Base-by-base conservation (phyloP, 1,140 invertebrate species). In the Anadara kagoshimensis region DNA sequence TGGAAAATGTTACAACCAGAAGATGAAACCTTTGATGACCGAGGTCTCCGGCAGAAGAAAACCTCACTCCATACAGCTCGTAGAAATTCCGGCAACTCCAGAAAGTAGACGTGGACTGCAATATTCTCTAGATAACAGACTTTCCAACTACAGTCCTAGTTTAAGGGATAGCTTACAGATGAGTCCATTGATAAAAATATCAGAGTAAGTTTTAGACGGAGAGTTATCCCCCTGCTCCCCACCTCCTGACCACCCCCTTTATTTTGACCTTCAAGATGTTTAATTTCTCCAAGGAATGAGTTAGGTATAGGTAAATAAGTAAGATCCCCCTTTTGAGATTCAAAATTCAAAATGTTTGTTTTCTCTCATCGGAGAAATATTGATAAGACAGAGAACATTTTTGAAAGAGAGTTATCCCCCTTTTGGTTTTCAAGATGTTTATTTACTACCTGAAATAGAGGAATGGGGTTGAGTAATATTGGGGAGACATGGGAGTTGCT, bases 31-130 rank as follows among this genome's bases (percentile, higher is more conserved):
- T 1, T 87, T 93, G 43, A 61, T 84, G 5, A 62, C 78, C 14
- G 81, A 78, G 14, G 77, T 71, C 3, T 80, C 83, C 41, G 22
- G 90, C 89, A 72, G 91, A 90, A 83, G 72, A 53, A 36, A 91
- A 91, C 24, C 93, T 67, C 94, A 95, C 85, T 95, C 94, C 45
- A 95, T 95, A 70, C 92, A 94, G 67, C 88, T 96, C 45, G 93
- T 96, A 3, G 94, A 95, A 84, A 93, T 95, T 75, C 93, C 94
- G 62, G 80, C 87, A 7, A 85, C 83, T 18, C 89, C 88, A 14
- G 91, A 90, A 86, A 91, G 81, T 79, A 78, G 79, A 65, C 88
- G 91, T 78, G 82, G 80, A 0, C 63, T 78, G n/a, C 76, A 80
- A 57, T 81, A 76, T 44, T 51, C 57, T 20, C 49, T 78, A 22